Percentiles rank a stretch among this genome's conserved stretches.
Evolutionary conservation across 2,888 invertebrate genomes (phyloP).

Genomic region (Neria commutata): DNA sequence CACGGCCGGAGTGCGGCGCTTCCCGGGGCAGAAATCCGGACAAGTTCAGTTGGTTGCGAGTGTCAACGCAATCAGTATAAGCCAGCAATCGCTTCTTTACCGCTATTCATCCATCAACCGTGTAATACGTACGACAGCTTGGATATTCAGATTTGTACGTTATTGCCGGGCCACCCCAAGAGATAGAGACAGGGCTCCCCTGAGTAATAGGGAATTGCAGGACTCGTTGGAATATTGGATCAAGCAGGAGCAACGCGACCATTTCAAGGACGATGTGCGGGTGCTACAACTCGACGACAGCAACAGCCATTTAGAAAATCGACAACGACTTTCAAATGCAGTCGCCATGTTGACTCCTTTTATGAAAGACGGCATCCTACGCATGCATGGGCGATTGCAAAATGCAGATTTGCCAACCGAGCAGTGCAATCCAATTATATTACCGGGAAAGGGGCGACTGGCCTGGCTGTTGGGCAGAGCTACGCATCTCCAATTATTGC

Average conservation of each 20-base stretch:
- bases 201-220: not conserved
- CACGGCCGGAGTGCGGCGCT: not conserved
- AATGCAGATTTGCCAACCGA: not conserved
- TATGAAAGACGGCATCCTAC: not conserved
- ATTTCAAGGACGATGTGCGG: not conserved
- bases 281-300: not conserved
- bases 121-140: constrained; percentile 8
- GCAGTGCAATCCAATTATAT: not conserved
- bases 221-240: constrained; percentile 6
- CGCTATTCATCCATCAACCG: constrained; percentile 11
- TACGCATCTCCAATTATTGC: not conserved
- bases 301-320: not conserved
- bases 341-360: constrained; percentile 1
- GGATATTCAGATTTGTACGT: constrained; percentile 8
- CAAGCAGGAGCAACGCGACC: not conserved
- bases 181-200: not conserved
- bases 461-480: not conserved
- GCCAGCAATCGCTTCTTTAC: constrained; percentile 5
- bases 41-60: constrained; percentile 9
- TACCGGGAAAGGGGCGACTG: not conserved
- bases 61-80: constrained; percentile 3
- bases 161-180: not conserved
- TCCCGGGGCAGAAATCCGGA: constrained; percentile 3
- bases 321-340: not conserved
- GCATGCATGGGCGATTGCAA: constrained; percentile 1